These are phyloP conservation scores for Coenonympha glycerion DNA, from an alignment of 2,888 invertebrate genomes.

Conservation along the genomic window DNA sequence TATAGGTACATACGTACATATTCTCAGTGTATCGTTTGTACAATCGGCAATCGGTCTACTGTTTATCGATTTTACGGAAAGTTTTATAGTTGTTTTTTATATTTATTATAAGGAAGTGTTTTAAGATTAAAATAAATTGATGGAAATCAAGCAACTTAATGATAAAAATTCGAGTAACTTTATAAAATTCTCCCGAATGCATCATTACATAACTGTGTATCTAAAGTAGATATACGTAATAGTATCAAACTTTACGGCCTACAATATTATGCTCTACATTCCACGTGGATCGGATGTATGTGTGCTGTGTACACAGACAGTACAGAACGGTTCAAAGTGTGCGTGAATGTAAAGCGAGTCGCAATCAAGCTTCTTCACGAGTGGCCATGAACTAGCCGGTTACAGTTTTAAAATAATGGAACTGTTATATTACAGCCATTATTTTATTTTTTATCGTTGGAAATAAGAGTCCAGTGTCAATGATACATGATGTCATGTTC, in stretches of 20 bases:
- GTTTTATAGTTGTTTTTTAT: background rate
- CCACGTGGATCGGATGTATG: background rate
- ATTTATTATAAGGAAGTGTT: background rate
- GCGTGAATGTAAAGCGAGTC: constrained; percentile 36
- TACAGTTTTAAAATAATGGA: constrained; percentile 35
- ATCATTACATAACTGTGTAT: constrained; percentile 18
- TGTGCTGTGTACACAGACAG: background rate
- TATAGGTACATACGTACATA: too few species aligned
- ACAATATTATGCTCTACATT: constrained; percentile 21
- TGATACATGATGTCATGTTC: too few species aligned
- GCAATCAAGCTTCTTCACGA: constrained; percentile 58
- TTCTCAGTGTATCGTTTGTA: too few species aligned
- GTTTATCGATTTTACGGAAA: too few species aligned
- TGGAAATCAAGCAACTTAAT: too few species aligned
- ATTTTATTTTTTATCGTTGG: background rate
- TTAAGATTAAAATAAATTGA: background rate
- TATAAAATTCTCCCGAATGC: too few species aligned
- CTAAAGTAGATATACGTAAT: background rate
- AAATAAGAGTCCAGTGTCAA: too few species aligned
- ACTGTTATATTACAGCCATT: background rate
- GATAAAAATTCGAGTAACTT: too few species aligned
- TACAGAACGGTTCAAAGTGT: constrained; percentile 18
- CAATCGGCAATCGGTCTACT: too few species aligned
- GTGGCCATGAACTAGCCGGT: constrained; percentile 53
- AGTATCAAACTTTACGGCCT: constrained; percentile 17